Conservation (phyloP, 2,888 invertebrate genomes). For the Himalopsyche tibetana region DNA sequence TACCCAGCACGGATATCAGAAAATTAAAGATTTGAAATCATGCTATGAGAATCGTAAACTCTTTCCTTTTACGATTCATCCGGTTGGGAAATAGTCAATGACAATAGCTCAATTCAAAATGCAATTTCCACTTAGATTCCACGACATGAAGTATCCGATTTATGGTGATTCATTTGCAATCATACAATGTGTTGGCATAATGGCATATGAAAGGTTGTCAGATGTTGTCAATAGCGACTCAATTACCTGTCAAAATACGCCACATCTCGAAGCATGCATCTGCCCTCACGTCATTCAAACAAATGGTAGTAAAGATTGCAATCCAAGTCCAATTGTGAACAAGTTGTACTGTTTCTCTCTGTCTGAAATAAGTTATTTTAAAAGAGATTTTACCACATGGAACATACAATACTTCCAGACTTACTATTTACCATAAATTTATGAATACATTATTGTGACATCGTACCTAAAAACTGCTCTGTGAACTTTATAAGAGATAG, state of each 20-base stretch:
- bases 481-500: too few species aligned
- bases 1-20: too few species aligned
- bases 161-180: background rate
- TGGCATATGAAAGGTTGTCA: slow-evolving; percentile 19
- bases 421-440: too few species aligned
- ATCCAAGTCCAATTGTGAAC: background rate
- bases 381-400: too few species aligned
- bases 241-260: slow-evolving; percentile 8
- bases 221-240: slow-evolving; percentile 27
- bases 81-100: too few species aligned
- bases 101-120: background rate
- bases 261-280: slow-evolving; percentile 3
- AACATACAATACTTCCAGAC: too few species aligned
- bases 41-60: too few species aligned
- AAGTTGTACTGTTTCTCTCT: background rate
- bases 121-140: background rate
- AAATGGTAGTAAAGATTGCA: background rate
- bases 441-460: too few species aligned
- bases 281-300: slow-evolving; percentile 2
- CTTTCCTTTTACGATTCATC: too few species aligned
- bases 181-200: background rate
- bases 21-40: too few species aligned
- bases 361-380: too few species aligned
- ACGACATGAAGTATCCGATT: background rate
- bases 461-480: too few species aligned